Percentiles rank a stretch among this genome's conserved stretches.
These are phyloP conservation scores for Melinaea menophilus DNA, from an alignment of 2,888 invertebrate species.

Conservation along the genomic window DNA sequence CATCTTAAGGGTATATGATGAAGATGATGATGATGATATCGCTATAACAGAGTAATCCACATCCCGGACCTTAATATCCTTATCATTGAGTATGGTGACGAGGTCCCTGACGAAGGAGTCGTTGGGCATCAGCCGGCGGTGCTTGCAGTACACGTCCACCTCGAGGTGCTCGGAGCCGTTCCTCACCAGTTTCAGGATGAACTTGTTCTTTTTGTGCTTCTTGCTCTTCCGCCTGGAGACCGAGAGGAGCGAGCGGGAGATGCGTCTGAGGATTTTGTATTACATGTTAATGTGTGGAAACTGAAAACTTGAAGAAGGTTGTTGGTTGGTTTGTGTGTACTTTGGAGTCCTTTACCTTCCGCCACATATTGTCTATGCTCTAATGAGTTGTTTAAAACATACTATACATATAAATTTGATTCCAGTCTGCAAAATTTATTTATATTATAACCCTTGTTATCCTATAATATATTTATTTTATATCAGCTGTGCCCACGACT, in stretches of 20 bases:
- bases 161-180: conserved; percentile 54
- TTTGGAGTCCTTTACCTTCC: too few relatives aligned
- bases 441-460: too few relatives aligned
- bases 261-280: conserved; percentile 41
- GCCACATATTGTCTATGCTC: too few relatives aligned
- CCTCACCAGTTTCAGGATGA: conserved; percentile 55
- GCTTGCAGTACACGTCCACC: conserved; percentile 58
- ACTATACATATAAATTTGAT: too few relatives aligned
- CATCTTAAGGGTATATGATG: too few relatives aligned
- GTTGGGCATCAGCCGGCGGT: conserved; percentile 54
- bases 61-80: conserved; percentile 55
- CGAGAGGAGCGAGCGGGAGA: conserved; percentile 61
- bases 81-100: conserved; percentile 60
- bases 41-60: not conserved
- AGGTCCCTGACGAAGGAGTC: conserved; percentile 64
- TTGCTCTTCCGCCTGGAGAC: conserved; percentile 33
- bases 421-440: too few relatives aligned
- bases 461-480: too few relatives aligned
- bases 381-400: too few relatives aligned
- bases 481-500: too few relatives aligned
- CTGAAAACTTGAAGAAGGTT: too few relatives aligned
- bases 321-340: too few relatives aligned
- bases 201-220: conserved; percentile 55
- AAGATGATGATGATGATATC: too few relatives aligned
- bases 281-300: not conserved